Evolutionary conservation across 2,888 invertebrate species (phyloP).

Genomic region (Acrobasis suavella): DNA sequence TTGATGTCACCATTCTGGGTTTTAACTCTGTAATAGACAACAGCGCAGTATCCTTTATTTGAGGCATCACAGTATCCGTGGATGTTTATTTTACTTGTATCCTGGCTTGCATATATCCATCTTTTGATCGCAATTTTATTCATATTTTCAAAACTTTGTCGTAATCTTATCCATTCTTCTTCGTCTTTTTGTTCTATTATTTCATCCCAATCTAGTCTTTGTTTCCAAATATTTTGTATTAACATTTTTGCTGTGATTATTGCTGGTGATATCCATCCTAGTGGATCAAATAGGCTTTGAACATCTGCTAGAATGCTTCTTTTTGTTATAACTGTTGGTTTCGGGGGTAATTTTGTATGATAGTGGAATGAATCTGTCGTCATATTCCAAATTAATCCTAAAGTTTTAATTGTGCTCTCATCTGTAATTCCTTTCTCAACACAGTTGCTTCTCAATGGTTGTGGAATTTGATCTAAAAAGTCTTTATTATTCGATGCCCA

Average conservation of each 20-base stretch:
- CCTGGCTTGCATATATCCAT: slow-evolving; percentile 16
- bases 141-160: slow-evolving; percentile 6
- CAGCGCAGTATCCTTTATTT: slow-evolving; percentile 19
- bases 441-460: not conserved
- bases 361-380: slow-evolving; percentile 3
- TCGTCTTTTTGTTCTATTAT: slow-evolving; percentile 13
- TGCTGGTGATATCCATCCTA: slow-evolving; percentile 30
- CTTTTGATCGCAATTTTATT: slow-evolving; percentile 20
- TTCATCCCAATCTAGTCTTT: slow-evolving; percentile 26
- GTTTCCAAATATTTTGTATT: slow-evolving; percentile 26
- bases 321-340: slow-evolving; percentile 14
- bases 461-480: not conserved
- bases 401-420: not conserved
- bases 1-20: not conserved
- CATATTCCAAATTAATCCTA: slow-evolving; percentile 6
- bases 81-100: slow-evolving; percentile 4
- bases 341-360: not conserved
- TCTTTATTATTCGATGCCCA: not conserved
- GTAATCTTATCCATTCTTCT: slow-evolving; percentile 21
- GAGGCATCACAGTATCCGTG: slow-evolving; percentile 22
- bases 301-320: slow-evolving; percentile 19
- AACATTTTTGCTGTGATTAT: slow-evolving; percentile 30
- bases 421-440: slow-evolving; percentile 5
- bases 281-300: slow-evolving; percentile 31
- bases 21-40: slow-evolving; percentile 4